Evolutionary conservation across 2,797 vertebrate genomes (phyloP).

Genomic region (Discoglossus pictus): DNA sequence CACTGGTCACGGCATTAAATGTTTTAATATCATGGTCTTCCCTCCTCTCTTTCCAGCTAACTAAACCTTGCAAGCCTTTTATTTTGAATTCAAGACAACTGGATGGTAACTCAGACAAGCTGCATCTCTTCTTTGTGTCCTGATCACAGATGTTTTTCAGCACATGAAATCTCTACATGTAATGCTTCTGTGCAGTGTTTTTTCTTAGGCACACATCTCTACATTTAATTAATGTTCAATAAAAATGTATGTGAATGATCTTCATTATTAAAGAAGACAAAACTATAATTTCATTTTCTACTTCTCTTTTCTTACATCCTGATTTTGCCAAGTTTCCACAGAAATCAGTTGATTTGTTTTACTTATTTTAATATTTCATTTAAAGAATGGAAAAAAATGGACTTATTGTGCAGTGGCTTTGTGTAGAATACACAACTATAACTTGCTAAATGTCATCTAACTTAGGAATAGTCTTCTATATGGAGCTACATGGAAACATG

Average conservation of each 20-base stretch:
- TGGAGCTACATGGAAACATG: too few species aligned
- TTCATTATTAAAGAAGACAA: conserved; percentile 46
- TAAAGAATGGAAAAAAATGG: too few species aligned
- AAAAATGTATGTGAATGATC: conserved; percentile 67
- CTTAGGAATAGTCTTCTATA: conserved; percentile 53
- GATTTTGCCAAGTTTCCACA: conserved; percentile 67
- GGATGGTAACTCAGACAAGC: conserved; percentile 61
- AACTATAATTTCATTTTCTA: not conserved
- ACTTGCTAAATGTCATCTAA: conserved; percentile 60
- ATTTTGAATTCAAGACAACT: conserved; percentile 65
- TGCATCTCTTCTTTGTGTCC: conserved; percentile 60
- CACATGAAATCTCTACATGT: conserved; percentile 73
- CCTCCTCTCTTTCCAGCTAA: conserved; percentile 25
- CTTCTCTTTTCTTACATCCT: conserved; percentile 54
- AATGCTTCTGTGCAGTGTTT: conserved; percentile 65
- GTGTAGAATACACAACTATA: too few species aligned
- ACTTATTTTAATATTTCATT: too few species aligned
- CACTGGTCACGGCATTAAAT: too few species aligned
- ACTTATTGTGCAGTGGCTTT: too few species aligned
- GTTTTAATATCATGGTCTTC: too few species aligned
- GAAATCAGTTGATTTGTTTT: conserved; percentile 52
- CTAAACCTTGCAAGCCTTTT: conserved; percentile 55
- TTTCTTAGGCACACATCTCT: conserved; percentile 67
- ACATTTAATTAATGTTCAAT: conserved; percentile 76
- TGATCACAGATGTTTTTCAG: conserved; percentile 76